Conservation (phyloP, 2,888 invertebrate species). For the Hyposoter dolosus region DNA sequence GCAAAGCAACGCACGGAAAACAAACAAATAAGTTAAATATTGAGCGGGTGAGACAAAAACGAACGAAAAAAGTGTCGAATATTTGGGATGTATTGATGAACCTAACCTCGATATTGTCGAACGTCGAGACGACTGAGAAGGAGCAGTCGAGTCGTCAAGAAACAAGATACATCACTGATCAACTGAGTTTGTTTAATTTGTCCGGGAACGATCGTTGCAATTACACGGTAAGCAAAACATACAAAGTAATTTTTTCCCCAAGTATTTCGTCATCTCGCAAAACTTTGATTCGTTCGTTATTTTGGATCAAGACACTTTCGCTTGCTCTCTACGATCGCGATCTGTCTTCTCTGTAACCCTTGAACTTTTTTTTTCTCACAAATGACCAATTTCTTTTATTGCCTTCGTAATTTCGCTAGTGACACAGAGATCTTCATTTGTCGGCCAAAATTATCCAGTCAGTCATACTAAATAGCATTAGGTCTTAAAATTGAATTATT, state of each 20-base stretch:
- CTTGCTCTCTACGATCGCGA: neutral
- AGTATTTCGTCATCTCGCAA: neutral
- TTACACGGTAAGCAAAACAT: conserved; percentile 73
- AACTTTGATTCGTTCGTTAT: neutral
- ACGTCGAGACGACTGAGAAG: conserved; percentile 75
- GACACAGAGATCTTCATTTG: conserved; percentile 47
- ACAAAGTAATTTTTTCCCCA: conserved; percentile 6
- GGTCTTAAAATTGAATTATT: conserved; percentile 3
- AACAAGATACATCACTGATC: conserved; percentile 77
- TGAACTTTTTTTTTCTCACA: neutral
- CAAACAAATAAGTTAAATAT: conserved; percentile 15
- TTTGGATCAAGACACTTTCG: neutral
- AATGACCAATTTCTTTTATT: neutral
- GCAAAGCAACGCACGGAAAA: neutral
- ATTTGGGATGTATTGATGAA: conserved; percentile 79
- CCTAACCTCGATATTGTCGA: conserved; percentile 80
- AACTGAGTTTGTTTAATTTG: conserved; percentile 77
- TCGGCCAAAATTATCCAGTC: conserved; percentile 12
- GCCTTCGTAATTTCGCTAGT: conserved; percentile 5
- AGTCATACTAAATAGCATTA: conserved; percentile 3
- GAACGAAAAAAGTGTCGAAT: conserved; percentile 53
- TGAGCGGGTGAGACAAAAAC: neutral
- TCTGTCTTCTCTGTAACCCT: neutral
- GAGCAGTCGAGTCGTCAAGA: conserved; percentile 78
- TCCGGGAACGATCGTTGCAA: conserved; percentile 72